Base-by-base conservation (phyloP, 2,888 invertebrate species). In the Invenusta paracnida region DNA sequence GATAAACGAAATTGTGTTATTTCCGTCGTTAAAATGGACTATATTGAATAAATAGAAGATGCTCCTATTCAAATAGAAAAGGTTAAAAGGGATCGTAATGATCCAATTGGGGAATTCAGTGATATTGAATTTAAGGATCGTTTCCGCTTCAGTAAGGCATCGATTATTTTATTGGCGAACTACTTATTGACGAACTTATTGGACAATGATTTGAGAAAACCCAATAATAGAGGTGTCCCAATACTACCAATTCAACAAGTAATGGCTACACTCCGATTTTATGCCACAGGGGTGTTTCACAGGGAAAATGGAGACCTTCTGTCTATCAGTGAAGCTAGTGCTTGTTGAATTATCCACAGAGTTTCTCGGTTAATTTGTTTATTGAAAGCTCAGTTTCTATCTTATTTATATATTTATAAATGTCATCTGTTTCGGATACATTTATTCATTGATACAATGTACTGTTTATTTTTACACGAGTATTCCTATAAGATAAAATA, bases 271-370 rank as follows among this genome's bases (percentile, higher is more conserved):
- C 79, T 79, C 23, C 79, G 79, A 79, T 82, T 82, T 30, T 82
- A 82, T 30, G 82, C 82, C 31, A 30, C 11, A 30, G 23, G 82
- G 31, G 31, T 82, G 29, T 82, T 82, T 82, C 82, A 82, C 82
- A 82, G 82, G 28, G 27, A 82, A 82, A 82, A 82, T 82, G 82
- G 82, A 82, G 82, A 82, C 31, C 31, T 82, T 29, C 31, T 30
- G 82, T 29, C 29, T 29, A 30, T 82, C 31, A 82, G 82, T 82
- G 82, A 82, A 82, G 82, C 82, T 30, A 30, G 30, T 29, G 82
- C 31, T 30, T 82, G 82, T 30, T 29, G 82, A 82, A 82, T 82
- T 82, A 30, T 82, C 29, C 31, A 82, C 82, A 29, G 29, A 30
- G 31, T 82, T 11, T 30, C 73, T 73, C 73, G 73, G 73, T 73